Evolutionary conservation across 2,888 invertebrate species (phyloP).

Genomic region (Cepaea hortensis): DNA sequence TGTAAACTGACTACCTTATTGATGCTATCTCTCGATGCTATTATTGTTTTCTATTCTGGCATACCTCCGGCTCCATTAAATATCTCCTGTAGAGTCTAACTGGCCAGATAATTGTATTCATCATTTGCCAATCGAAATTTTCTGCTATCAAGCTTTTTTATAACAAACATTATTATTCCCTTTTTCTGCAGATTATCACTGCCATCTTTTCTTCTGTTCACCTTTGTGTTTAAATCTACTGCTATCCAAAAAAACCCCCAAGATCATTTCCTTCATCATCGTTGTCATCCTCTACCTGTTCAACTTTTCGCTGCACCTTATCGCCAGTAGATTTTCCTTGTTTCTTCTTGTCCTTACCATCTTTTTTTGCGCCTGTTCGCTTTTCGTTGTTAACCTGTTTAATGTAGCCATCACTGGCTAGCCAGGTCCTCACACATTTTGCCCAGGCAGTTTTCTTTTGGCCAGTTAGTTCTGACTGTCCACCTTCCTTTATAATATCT

Average conservation of each 20-base stretch:
- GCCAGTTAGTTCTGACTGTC: constrained; percentile 16
- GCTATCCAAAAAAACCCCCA: constrained; percentile 5
- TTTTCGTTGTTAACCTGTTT: neutral
- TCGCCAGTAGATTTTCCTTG: neutral
- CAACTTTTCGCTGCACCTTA: neutral
- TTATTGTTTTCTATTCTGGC: no score
- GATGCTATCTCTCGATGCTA: no score
- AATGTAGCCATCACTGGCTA: constrained; percentile 25
- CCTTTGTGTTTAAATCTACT: no score
- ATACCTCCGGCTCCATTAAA: no score
- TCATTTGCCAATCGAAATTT: no score
- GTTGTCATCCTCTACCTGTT: neutral
- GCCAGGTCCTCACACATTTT: constrained; percentile 21
- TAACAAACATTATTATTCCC: no score
- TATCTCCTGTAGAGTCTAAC: no score
- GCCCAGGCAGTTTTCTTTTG: constrained; percentile 5
- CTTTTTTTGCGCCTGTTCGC: neutral
- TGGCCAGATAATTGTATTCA: no score
- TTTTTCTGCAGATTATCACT: no score
- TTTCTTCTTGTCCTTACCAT: neutral
- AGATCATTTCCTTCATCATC: neutral
- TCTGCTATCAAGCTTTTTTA: no score
- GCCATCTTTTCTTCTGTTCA: no score
- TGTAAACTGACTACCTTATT: no score
- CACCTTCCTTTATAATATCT: constrained; percentile 36